These are phyloP conservation scores for Glyphotaelius pellucidus DNA, from an alignment of 2,888 invertebrate species.

Conservation along the genomic window DNA sequence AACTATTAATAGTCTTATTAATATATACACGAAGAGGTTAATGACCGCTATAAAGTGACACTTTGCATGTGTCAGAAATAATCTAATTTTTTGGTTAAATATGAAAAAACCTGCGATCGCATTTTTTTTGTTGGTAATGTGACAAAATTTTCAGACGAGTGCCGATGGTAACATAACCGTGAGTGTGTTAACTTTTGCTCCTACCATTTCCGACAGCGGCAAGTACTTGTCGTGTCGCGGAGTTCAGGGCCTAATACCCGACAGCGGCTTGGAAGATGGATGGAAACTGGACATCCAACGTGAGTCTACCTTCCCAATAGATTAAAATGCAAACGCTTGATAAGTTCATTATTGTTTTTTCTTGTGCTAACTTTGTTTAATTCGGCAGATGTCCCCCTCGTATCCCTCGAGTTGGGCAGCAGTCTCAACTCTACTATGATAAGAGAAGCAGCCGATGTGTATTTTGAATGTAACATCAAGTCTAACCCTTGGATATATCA, in stretches of 20 bases:
- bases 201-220: slow-evolving; percentile 89
- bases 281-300: slow-evolving; percentile 91
- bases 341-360: background rate
- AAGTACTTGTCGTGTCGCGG: slow-evolving; percentile 87
- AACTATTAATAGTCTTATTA: too few relatives aligned
- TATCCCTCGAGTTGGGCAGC: slow-evolving; percentile 88
- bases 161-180: slow-evolving; percentile 86
- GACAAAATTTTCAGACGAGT: slow-evolving; percentile 74
- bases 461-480: slow-evolving; percentile 93
- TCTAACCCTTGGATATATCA: slow-evolving; percentile 89
- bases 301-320: slow-evolving; percentile 75
- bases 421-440: slow-evolving; percentile 88
- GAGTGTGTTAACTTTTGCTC: slow-evolving; percentile 86
- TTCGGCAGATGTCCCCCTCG: slow-evolving; percentile 88
- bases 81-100: too few relatives aligned
- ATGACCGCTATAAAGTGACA: too few relatives aligned
- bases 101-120: too few relatives aligned
- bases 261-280: slow-evolving; percentile 86
- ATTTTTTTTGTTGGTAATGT: background rate
- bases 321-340: background rate
- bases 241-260: slow-evolving; percentile 85
- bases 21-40: too few relatives aligned
- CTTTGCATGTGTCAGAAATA: too few relatives aligned
- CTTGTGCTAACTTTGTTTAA: background rate
- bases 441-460: slow-evolving; percentile 92